Percentiles rank a stretch among this genome's conserved stretches.
Evolutionary conservation across 2,797 vertebrate species (phyloP).

Genomic region (Lacerta bilineata): DNA sequence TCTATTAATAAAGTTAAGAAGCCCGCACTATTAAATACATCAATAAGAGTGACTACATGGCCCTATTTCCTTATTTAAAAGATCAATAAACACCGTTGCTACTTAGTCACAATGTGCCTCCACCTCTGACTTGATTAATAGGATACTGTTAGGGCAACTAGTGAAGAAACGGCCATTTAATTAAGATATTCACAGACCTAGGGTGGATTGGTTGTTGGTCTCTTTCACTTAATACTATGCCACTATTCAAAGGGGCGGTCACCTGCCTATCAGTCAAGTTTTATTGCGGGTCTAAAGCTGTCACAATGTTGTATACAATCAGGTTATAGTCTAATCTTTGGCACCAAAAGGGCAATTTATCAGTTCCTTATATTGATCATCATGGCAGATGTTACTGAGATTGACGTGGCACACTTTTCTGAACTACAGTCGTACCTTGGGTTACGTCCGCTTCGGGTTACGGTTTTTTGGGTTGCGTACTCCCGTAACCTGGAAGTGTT

Average conservation of each 20-base stretch:
- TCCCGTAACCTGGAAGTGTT: too few species aligned
- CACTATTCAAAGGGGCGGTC: too few species aligned
- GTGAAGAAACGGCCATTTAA: slow-evolving; percentile 9
- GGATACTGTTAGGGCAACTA: slow-evolving; percentile 42
- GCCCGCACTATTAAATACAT: slow-evolving; percentile 48
- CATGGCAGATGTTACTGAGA: not conserved
- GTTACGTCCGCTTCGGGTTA: too few species aligned
- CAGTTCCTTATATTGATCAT: not conserved
- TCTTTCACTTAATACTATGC: not conserved
- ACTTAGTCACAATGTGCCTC: not conserved
- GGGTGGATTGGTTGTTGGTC: slow-evolving; percentile 20
- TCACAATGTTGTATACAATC: not conserved
- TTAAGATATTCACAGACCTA: slow-evolving; percentile 27
- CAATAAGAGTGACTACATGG: slow-evolving; percentile 41
- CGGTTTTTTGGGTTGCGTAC: too few species aligned
- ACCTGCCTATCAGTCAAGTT: not conserved
- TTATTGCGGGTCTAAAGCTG: not conserved
- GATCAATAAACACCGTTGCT: slow-evolving; percentile 28
- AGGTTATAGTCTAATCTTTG: not conserved
- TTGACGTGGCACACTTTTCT: not conserved
- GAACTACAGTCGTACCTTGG: too few species aligned
- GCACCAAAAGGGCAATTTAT: not conserved
- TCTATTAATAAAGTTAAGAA: slow-evolving; percentile 67
- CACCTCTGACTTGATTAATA: not conserved
- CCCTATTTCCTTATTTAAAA: slow-evolving; percentile 45